Base-by-base conservation (phyloP, 2,888 invertebrate species). In the Acrobasis consociella region DNA sequence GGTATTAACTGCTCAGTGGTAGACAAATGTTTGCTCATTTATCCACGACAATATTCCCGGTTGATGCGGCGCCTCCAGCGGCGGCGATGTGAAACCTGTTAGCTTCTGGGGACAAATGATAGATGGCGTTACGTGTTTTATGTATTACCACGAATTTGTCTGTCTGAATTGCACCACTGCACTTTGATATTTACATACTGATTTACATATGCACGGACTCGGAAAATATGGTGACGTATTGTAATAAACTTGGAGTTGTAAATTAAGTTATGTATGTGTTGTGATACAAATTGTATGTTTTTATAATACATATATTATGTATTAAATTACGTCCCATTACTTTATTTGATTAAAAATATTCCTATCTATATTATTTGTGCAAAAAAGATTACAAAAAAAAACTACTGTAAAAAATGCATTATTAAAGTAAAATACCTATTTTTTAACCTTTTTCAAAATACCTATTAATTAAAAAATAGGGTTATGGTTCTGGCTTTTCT, bases 1-100 rank as follows among this genome's bases (percentile, higher is more conserved):
- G 72, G 74, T 60, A 76, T 75, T 74, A 77, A 75, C 71, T 67
- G 73, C 72, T 77, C 72, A 69, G 69, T 74, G 69, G 63, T 62
- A 64, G 75, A 82, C 77, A 80, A 82, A 82, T 83, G 81, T 77
- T 77, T 73, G 68, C 68, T 71, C 77, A 80, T 81, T 80, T 78
- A 74, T 82, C 56, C 77, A 75, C 74, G 77, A 73, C 71, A 73
- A 70, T 72, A 71, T 75, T 73, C 74, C 72, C 38, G 16, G 38
- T 49, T 50, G 72, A 76, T 56, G 42, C 13, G 22, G 42, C 42
- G 56, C 56, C 42, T 10, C 56, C 22, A 42, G 56, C 56, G 56
- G 17, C 42, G 46, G 50, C 37, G n/a, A 46, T 46, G 53, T 52
- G 56, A 42, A 56, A 46, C 56, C 17, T 22, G 56, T 61, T 60